Base-by-base conservation (phyloP, 2,113 vertebrate genomes). In the Poecile atricapillus region DNA sequence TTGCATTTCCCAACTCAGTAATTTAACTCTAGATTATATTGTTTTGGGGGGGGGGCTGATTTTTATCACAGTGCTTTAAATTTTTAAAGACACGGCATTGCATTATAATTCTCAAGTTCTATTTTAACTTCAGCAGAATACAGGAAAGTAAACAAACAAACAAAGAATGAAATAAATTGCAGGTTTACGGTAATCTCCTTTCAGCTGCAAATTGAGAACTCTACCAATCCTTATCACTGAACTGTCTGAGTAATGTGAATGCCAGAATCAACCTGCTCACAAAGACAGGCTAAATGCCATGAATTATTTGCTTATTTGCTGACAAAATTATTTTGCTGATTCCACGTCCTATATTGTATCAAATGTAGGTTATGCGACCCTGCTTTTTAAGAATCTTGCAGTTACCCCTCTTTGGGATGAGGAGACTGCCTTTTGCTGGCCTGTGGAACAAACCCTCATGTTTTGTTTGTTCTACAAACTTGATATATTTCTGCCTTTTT, bases 1-100 rank as follows among this genome's bases (percentile, higher is more conserved):
- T 84, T 71, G 43, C 15, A n/a, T 3, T 6, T 59, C 24, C 85
- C 49, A 85, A 62, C 10, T 11, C 17, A 20, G 39, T 28, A 68
- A 37, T 27, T 79, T 39, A 44, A 83, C 39, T 67, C 60, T 53
- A 7, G 33, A 44, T n/a, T 56, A 4, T 1, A 3, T 46, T 62
- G 41, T 24, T 46, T 12, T 17, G 1, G 5, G 16, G 33, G 6
- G 16, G 33, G 6, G 7, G 1, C 2, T 73, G 9, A n/a, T 63
- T 77, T 91, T 71, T 59, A 59, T 59, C 35, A 44, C 7, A 44
- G 15, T 39, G 15, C 2, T 64, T 81, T 58, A 14, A 6, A 14
- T 52, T 68, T 83, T 77, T 30, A 31, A 49, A 77, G 59, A 10
- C 17, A 47, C 5, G 9, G 1, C 25, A 10, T 44, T 74, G 16